Evolutionary conservation across 2,797 vertebrate species (phyloP).

Genomic region (Menidia menidia): DNA sequence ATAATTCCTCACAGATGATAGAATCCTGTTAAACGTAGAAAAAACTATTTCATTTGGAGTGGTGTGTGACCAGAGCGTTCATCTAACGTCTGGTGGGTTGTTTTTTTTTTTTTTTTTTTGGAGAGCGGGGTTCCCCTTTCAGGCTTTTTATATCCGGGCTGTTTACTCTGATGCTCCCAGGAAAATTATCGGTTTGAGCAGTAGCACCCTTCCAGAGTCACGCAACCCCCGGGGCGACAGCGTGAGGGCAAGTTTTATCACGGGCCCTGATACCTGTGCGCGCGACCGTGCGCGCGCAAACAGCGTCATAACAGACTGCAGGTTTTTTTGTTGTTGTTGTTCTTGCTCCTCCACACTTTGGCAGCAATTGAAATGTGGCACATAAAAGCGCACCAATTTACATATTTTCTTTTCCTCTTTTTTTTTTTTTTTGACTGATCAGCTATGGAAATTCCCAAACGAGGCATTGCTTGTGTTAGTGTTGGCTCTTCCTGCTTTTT

Average conservation of each 20-base stretch:
- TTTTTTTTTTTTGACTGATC: constrained; percentile 22
- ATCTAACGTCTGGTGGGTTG: constrained; percentile 23
- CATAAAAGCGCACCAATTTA: neutral
- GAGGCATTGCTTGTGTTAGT: constrained; percentile 46
- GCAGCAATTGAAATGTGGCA: constrained; percentile 8
- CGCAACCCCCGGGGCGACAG: constrained; percentile 65
- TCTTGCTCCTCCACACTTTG: neutral
- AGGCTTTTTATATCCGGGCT: constrained; percentile 48
- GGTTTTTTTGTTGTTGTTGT: neutral
- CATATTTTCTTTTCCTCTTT: neutral
- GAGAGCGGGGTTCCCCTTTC: constrained; percentile 60
- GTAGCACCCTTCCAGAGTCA: constrained; percentile 64
- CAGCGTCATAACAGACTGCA: constrained; percentile 3
- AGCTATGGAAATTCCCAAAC: constrained; percentile 60
- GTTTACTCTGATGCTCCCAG: constrained; percentile 69
- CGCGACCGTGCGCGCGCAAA: constrained; percentile 36
- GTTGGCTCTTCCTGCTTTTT: constrained; percentile 35
- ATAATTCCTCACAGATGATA: neutral
- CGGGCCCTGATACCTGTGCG: constrained; percentile 40
- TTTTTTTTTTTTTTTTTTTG: constrained; percentile 33
- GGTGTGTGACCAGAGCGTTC: constrained; percentile 19
- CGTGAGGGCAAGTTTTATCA: constrained; percentile 70
- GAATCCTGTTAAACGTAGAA: neutral
- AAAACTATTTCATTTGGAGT: neutral
- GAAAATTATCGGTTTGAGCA: constrained; percentile 69